These are phyloP conservation scores for rabbit (Oryctolagus cuniculus) DNA, from an alignment of 2,113 vertebrate genomes.

Conservation along the genomic window DNA sequence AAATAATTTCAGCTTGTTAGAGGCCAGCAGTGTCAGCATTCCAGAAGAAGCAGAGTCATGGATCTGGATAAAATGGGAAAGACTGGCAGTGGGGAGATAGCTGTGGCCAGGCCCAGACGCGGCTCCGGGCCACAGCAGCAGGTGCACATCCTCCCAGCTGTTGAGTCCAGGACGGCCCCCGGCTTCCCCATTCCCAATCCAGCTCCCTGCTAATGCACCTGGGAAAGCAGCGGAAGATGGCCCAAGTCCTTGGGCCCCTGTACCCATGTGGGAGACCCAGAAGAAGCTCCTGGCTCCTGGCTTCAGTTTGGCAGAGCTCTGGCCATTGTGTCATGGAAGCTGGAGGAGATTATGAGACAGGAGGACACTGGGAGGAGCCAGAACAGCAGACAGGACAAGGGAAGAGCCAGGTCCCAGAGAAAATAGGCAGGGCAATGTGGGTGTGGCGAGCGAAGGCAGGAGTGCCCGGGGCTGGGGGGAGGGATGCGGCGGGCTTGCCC, in stretches of 20 bases:
- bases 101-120: neutral
- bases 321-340: too few relatives aligned
- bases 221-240: too few relatives aligned
- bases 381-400: neutral
- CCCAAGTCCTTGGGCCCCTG: too few relatives aligned
- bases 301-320: too few relatives aligned
- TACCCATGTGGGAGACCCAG: too few relatives aligned
- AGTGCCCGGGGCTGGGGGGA: neutral
- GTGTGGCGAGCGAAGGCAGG: neutral
- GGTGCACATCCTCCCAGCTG: neutral
- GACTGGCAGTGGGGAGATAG: neutral
- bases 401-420: neutral
- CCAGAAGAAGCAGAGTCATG: neutral
- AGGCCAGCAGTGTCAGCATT: neutral
- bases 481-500: too few relatives aligned
- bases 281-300: too few relatives aligned
- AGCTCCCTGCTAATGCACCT: too few relatives aligned
- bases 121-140: neutral
- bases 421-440: neutral
- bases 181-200: too few relatives aligned
- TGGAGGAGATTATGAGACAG: too few relatives aligned
- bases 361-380: neutral
- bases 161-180: neutral
- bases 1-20: constrained; percentile 18
- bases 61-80: neutral